Conservation (phyloP, 2,113 vertebrate species). For the Thamnophis sirtalis region DNA sequence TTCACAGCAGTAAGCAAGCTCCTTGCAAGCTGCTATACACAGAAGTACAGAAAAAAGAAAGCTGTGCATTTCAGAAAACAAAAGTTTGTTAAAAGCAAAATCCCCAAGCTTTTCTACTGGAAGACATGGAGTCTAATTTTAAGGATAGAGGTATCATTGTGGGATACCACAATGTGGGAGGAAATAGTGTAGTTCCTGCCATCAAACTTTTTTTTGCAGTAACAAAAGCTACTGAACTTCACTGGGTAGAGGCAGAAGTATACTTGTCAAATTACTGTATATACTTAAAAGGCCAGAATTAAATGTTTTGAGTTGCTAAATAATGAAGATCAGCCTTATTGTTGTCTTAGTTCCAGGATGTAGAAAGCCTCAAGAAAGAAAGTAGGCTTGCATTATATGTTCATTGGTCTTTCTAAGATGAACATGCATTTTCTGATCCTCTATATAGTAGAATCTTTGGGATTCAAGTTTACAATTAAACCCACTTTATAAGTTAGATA, state of each 20-base stretch:
- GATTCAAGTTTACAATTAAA: background rate
- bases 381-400: background rate
- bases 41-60: background rate
- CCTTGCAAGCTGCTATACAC: background rate
- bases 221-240: background rate
- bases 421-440: background rate
- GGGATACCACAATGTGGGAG: too few relatives aligned
- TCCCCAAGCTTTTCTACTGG: slow-evolving; percentile 1
- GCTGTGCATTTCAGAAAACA: background rate
- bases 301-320: background rate
- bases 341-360: background rate
- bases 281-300: background rate
- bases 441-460: background rate
- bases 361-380: background rate
- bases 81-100: background rate
- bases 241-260: background rate
- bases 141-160: background rate
- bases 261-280: background rate
- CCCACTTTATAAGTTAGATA: background rate
- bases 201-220: background rate
- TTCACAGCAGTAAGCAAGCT: background rate
- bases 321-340: background rate
- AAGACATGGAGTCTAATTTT: background rate
- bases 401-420: background rate
- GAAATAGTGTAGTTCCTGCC: slow-evolving; percentile 42